Evolutionary conservation across 1,140 invertebrate genomes (phyloP).

Genomic region (Pogonognathellus flavescens): DNA sequence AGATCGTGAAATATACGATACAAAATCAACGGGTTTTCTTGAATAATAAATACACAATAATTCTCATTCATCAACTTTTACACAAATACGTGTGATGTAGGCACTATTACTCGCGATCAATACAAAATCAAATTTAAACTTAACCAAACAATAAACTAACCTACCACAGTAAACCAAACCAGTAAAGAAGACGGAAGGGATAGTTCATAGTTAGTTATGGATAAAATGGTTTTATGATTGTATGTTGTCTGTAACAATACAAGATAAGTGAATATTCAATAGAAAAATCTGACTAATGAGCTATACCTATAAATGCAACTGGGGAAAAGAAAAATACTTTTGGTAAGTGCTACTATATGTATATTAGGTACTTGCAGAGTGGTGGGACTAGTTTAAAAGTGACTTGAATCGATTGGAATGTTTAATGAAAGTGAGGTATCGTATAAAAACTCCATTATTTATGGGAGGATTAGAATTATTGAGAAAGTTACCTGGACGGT

Average conservation of each 20-base stretch:
- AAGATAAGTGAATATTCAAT: background rate
- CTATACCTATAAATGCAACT: too few species aligned
- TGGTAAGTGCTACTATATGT: too few species aligned
- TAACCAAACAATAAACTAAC: background rate
- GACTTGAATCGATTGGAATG: slow-evolving; percentile 16
- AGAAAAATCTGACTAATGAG: too few species aligned
- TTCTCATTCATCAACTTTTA: slow-evolving; percentile 25
- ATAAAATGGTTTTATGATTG: background rate
- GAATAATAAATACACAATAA: slow-evolving; percentile 17
- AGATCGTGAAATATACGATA: slow-evolving; percentile 26
- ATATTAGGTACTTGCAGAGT: background rate
- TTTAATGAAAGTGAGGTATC: background rate
- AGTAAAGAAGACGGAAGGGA: slow-evolving; percentile 24
- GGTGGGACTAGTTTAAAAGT: slow-evolving; percentile 26
- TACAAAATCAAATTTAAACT: background rate
- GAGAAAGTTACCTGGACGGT: slow-evolving; percentile 64
- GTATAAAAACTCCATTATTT: too few species aligned
- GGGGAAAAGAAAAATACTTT: too few species aligned
- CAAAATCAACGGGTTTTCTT: slow-evolving; percentile 26
- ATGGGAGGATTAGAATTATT: background rate
- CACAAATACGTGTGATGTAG: too few species aligned
- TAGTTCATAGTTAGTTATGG: background rate
- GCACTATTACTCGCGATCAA: too few species aligned
- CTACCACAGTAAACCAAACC: slow-evolving; percentile 13
- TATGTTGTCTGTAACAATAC: slow-evolving; percentile 16